These are phyloP conservation scores for Scylla paramamosain DNA, from an alignment of 1,140 invertebrate genomes.

Conservation along the genomic window DNA sequence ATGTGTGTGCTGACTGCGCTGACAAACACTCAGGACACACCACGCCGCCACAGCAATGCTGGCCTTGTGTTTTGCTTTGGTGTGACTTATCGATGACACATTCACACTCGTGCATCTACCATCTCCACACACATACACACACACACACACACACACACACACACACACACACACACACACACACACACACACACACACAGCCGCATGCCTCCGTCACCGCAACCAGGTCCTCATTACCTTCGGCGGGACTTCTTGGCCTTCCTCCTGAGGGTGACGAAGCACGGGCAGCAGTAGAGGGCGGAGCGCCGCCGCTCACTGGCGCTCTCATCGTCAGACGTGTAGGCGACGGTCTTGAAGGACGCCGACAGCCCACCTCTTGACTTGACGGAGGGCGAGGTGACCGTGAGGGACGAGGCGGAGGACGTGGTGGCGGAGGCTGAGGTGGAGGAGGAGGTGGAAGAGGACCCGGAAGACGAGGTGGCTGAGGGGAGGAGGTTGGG, in stretches of 20 bases:
- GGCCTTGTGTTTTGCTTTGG: no score
- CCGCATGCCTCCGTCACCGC: neutral
- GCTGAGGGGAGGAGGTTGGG: slow-evolving; percentile 49
- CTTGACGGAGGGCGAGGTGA: slow-evolving; percentile 50
- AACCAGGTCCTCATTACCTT: slow-evolving; percentile 54
- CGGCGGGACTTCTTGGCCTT: slow-evolving; percentile 58
- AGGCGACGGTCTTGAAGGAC: slow-evolving; percentile 60
- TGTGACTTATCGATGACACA: no score
- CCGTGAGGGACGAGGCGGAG: slow-evolving; percentile 30
- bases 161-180: slow-evolving; percentile 32
- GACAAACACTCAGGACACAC: no score
- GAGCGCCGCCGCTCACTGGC: slow-evolving; percentile 65
- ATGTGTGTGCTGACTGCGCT: no score
- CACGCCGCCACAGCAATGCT: no score
- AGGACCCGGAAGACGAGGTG: slow-evolving; percentile 67
- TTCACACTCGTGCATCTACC: no score
- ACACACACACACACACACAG: slow-evolving; percentile 49
- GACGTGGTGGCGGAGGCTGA: neutral
- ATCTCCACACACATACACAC: neutral
- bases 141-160: slow-evolving; percentile 42
- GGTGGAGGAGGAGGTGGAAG: slow-evolving; percentile 32
- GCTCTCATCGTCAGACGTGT: slow-evolving; percentile 68
- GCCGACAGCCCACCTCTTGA: slow-evolving; percentile 42
- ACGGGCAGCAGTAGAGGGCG: slow-evolving; percentile 70
- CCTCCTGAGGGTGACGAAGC: slow-evolving; percentile 67